A percentile compares a stretch with the other conserved stretches of the same genome.
These are phyloP conservation scores for Smutsia gigantea DNA, from an alignment of 2,797 vertebrate species.

Conservation along the genomic window DNA sequence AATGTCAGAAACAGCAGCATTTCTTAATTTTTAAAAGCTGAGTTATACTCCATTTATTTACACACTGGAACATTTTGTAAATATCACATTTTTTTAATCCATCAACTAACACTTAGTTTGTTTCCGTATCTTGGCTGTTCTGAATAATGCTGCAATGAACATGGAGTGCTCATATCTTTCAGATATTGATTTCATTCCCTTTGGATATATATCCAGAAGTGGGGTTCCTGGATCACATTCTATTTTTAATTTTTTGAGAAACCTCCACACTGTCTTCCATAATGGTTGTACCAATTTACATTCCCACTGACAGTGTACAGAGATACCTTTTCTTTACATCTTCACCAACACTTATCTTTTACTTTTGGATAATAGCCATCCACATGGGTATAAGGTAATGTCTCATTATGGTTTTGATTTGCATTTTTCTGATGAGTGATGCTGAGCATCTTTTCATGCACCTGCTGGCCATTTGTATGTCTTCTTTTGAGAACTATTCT, in stretches of 20 bases:
- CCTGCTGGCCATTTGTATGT: not conserved
- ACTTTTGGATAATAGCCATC: not conserved
- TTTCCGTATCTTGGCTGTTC: no score
- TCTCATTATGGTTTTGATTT: not conserved
- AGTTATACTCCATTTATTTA: not conserved
- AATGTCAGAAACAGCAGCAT: not conserved
- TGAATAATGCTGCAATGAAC: no score
- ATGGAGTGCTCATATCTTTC: no score
- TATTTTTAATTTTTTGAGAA: not conserved
- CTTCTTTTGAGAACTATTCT: not conserved
- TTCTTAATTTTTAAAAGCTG: not conserved
- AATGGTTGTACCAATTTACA: not conserved
- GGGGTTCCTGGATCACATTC: not conserved
- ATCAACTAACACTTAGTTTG: not conserved
- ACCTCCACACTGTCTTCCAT: not conserved
- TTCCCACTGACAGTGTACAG: not conserved
- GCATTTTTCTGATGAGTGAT: not conserved
- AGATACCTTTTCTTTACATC: not conserved
- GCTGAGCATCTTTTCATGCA: not conserved
- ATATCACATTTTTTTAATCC: not conserved
- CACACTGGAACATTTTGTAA: not conserved
- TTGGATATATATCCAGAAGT: no score
- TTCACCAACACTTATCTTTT: not conserved
- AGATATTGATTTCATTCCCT: no score
- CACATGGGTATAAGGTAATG: not conserved